Conservation (phyloP, 1,140 invertebrate species). For the Thalassaphorura encarpata region DNA sequence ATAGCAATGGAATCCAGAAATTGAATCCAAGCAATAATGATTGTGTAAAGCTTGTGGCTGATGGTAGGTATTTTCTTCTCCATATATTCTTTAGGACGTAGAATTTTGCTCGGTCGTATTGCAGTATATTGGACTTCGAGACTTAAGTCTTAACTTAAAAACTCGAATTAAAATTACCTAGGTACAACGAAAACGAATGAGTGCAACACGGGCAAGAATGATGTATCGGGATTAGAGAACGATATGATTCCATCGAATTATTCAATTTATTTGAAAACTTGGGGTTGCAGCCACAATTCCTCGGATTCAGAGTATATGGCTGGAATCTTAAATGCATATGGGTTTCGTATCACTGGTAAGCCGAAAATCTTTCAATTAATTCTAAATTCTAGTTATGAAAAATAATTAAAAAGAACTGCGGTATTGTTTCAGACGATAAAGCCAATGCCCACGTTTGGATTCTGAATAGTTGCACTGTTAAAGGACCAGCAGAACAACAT, state of each 20-base stretch:
- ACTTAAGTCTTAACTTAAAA: too few species aligned
- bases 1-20: too few species aligned
- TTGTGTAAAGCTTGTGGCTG: too few species aligned
- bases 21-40: too few species aligned
- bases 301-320: slow-evolving; percentile 98
- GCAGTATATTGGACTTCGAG: too few species aligned
- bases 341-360: slow-evolving; percentile 64
- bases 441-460: slow-evolving; percentile 82
- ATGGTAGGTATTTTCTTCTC: too few species aligned
- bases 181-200: too few species aligned
- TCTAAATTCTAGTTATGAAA: slow-evolving; percentile 4
- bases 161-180: too few species aligned
- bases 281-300: slow-evolving; percentile 95
- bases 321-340: slow-evolving; percentile 75
- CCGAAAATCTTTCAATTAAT: not conserved
- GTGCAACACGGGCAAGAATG: too few species aligned
- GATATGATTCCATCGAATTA: slow-evolving; percentile 79
- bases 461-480: slow-evolving; percentile 95
- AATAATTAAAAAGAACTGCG: slow-evolving; percentile 4
- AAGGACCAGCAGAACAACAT: slow-evolving; percentile 93
- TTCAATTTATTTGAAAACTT: slow-evolving; percentile 87
- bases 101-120: too few species aligned
- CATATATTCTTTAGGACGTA: too few species aligned
- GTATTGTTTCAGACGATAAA: slow-evolving; percentile 52
- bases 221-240: not conserved